Evolutionary conservation across 2,888 invertebrate genomes (phyloP).

Genomic region (Notodonta ziczac): DNA sequence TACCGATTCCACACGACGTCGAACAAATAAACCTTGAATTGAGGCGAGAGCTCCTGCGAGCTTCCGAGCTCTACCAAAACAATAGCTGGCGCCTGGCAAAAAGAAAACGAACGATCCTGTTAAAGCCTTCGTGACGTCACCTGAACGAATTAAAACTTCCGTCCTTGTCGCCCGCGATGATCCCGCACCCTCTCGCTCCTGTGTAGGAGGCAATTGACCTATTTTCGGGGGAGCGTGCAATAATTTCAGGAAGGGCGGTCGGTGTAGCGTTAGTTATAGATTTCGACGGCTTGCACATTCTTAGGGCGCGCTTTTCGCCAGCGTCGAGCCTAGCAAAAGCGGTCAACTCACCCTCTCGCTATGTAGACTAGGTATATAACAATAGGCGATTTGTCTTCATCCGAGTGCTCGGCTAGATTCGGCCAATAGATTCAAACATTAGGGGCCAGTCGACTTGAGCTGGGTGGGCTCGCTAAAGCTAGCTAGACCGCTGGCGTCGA

Average conservation of each 20-base stretch:
- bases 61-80: constrained; percentile 61
- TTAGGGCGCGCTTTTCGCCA: constrained; percentile 32
- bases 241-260: constrained; percentile 75
- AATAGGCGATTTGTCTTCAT: neutral
- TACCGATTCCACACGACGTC: constrained; percentile 50
- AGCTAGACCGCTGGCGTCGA: too few relatives aligned
- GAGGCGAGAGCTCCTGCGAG: constrained; percentile 46
- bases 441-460: too few relatives aligned
- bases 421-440: neutral
- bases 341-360: neutral
- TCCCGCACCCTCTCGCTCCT: constrained; percentile 60
- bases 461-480: too few relatives aligned
- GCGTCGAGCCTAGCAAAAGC: too few relatives aligned
- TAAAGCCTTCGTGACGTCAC: constrained; percentile 79
- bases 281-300: constrained; percentile 68
- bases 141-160: constrained; percentile 74
- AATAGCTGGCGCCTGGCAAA: constrained; percentile 61
- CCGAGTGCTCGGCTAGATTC: neutral
- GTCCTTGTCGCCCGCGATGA: constrained; percentile 63
- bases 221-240: constrained; percentile 79
- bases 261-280: constrained; percentile 63
- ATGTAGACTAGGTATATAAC: neutral
- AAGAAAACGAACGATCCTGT: constrained; percentile 69
- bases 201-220: constrained; percentile 80
- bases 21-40: constrained; percentile 51